Percentiles rank a stretch among this genome's conserved stretches.
Evolutionary conservation across 2,797 vertebrate genomes (phyloP).

Genomic region (Philypnodon macrostomus): DNA sequence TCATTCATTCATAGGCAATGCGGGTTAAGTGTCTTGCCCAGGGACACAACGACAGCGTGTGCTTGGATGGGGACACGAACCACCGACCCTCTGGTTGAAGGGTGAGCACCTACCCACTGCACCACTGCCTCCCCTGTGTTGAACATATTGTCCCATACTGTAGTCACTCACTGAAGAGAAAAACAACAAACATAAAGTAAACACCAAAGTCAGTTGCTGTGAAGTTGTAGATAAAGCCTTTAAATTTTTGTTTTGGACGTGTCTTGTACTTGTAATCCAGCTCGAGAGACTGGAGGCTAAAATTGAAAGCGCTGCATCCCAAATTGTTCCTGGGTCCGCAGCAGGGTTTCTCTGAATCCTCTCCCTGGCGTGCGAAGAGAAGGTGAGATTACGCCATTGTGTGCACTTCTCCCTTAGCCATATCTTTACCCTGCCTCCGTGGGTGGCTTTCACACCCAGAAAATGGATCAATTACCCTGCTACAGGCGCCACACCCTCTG

Average conservation of each 20-base stretch:
- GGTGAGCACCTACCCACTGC: too few relatives aligned
- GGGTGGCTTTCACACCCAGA: conserved; percentile 59
- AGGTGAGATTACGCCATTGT: conserved; percentile 50
- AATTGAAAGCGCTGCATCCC: conserved; percentile 53
- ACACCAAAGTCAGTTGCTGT: neutral
- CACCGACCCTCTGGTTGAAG: too few relatives aligned
- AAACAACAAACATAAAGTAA: neutral
- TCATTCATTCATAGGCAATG: too few relatives aligned
- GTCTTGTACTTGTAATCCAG: conserved; percentile 22
- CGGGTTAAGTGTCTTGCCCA: too few relatives aligned
- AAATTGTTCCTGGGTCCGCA: conserved; percentile 56
- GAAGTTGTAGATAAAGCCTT: conserved; percentile 2
- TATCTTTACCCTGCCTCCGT: conserved; percentile 52
- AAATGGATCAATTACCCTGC: conserved; percentile 69
- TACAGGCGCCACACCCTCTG: conserved; percentile 39
- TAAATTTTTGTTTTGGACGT: conserved; percentile 3
- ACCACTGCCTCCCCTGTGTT: too few relatives aligned
- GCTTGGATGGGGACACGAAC: too few relatives aligned
- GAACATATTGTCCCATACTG: too few relatives aligned
- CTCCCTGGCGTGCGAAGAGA: conserved; percentile 19
- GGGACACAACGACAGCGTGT: too few relatives aligned
- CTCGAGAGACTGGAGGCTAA: conserved; percentile 29
- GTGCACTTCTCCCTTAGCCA: conserved; percentile 41
- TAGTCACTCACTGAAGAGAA: too few relatives aligned
- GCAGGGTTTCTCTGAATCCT: conserved; percentile 48